Evolutionary conservation across 2,113 vertebrate species (phyloP).

Genomic region (Heptranchias perlo): DNA sequence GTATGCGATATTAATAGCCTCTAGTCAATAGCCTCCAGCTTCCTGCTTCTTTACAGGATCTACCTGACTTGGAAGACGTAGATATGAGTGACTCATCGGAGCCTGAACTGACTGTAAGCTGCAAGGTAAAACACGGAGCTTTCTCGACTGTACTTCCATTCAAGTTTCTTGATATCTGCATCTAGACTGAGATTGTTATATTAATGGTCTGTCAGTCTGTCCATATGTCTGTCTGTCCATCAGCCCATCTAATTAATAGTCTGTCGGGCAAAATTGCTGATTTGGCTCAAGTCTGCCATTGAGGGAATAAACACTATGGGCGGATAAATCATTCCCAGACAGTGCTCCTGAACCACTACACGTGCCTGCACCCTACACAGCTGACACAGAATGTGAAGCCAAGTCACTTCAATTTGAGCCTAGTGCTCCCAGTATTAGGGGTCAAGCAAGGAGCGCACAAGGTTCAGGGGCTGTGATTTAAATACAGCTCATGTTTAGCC

Average conservation of each 20-base stretch:
- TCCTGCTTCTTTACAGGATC: conserved; percentile 59
- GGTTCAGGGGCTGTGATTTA: background rate
- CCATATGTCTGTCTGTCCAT: background rate
- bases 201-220: background rate
- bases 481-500: background rate
- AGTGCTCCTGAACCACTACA: background rate
- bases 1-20: background rate
- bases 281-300: background rate
- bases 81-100: conserved; percentile 40
- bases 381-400: background rate
- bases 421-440: background rate
- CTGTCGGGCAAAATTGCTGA: background rate
- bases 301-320: background rate
- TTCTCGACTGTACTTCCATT: background rate
- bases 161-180: background rate
- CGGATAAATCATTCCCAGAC: background rate
- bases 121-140: conserved; percentile 45
- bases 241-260: background rate
- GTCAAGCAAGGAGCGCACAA: background rate
- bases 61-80: conserved; percentile 81
- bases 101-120: conserved; percentile 42
- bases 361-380: background rate
- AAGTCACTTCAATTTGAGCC: background rate
- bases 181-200: background rate
- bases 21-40: background rate